Base-by-base conservation (phyloP, 2,888 invertebrate species). In the Parascotia fuliginaria region DNA sequence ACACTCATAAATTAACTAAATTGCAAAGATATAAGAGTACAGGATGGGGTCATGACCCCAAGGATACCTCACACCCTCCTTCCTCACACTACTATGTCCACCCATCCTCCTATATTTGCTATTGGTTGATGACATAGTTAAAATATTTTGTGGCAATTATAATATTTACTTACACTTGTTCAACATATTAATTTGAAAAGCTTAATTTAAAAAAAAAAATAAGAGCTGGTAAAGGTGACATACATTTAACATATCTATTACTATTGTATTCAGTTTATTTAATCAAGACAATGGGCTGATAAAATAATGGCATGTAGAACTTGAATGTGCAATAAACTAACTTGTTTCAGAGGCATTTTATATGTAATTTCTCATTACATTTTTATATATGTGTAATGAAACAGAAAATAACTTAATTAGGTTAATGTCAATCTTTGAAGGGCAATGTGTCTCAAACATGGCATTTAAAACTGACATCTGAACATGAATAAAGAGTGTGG, bases 351-450 rank as follows among this genome's bases (percentile, higher is more conserved):
- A n/a, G n/a, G n/a, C n/a, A n/a, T n/a, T n/a, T n/a, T n/a, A n/a
- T n/a, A n/a, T n/a, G n/a, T n/a, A n/a, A n/a, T n/a, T n/a, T n/a
- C n/a, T n/a, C n/a, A n/a, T n/a, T n/a, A n/a, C n/a, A n/a, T n/a
- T n/a, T n/a, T n/a, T n/a, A n/a, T n/a, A n/a, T n/a, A n/a, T n/a
- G n/a, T 31, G 5, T 7, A 31, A 31, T 12, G 31, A 14, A 15
- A 3, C 1, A 7, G 4, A 33, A n/a, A 33, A 33, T 2, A 22
- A 48, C 45, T 36, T 27, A 42, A 12, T 12, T 47, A 29, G 36
- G 54, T 29, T 55, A 60, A 60, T 60, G 52, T 56, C 44, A 65
- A 65, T 45, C 42, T 59, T 45, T 61, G 56, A 60, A 63, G 55
- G 65, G 55, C 60, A 56, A 55, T 65, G 52, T 65, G 65, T 65